Percentiles rank a stretch among this genome's conserved stretches.
Conservation (phyloP, 2,797 vertebrate species). For the Typhlichthys subterraneus region DNA sequence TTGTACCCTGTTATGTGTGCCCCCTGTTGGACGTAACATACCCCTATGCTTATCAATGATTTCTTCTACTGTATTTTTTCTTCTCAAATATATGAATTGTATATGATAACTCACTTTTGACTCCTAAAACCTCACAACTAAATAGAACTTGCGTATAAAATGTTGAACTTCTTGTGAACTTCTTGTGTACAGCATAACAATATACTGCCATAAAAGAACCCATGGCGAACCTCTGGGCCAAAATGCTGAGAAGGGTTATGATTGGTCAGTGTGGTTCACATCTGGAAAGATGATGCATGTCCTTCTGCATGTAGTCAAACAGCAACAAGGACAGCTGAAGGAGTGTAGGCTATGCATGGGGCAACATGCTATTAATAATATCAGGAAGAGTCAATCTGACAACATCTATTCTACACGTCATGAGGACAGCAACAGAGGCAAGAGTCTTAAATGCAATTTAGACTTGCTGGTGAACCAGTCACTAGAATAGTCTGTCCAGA, state of each 20-base stretch:
- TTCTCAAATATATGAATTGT: too few species aligned
- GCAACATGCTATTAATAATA: constrained; percentile 27
- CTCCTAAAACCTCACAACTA: too few species aligned
- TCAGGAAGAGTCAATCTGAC: constrained; percentile 70
- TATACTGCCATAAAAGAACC: constrained; percentile 30
- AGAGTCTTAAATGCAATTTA: too few species aligned
- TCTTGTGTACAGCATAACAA: constrained; percentile 45
- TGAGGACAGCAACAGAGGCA: constrained; percentile 27
- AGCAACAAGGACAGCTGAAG: constrained; percentile 24
- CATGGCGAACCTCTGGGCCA: constrained; percentile 10
- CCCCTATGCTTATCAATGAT: too few species aligned
- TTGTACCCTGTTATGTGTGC: too few species aligned
- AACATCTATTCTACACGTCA: constrained; percentile 56
- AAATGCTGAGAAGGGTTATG: constrained; percentile 18
- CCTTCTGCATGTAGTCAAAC: constrained; percentile 39
- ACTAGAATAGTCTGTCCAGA: too few species aligned
- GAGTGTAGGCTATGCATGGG: constrained; percentile 5
- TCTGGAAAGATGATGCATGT: constrained; percentile 22
- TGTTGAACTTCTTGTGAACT: constrained; percentile 55
- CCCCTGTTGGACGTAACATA: too few species aligned
- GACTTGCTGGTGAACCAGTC: background rate
- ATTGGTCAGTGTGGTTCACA: constrained; percentile 18
- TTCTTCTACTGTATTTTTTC: too few species aligned
- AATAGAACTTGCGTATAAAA: background rate
- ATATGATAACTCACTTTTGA: too few species aligned